Evolutionary conservation across 2,797 vertebrate genomes (phyloP), one percentile per base, ranked within the genome.

Genomic region (Peromyscus melanophrys): DNA sequence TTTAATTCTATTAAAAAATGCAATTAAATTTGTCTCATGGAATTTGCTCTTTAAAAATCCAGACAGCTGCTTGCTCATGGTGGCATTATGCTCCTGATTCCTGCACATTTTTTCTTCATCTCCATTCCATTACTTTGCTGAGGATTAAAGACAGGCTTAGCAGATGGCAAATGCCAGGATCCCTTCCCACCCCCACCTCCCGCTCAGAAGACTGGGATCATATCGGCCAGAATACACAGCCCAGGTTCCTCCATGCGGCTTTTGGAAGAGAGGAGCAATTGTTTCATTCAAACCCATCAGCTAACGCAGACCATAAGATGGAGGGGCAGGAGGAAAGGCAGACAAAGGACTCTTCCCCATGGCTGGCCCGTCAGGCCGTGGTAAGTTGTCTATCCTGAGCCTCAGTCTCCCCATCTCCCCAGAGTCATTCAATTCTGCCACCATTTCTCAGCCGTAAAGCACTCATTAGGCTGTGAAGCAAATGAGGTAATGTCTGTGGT

Each of bases 21-120:
- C 98, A 98, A 98, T 80, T 95, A 98, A 92, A 87, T 96, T 98
- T 98, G 98, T 98, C 98, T 98, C 98, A 97, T 98, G 98, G 97
- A 98, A 97, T 98, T 98, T 97, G 97, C 97, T 98, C 97, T 98
- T 98, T 98, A 98, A 98, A 98, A 98, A 98, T 97, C 97, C 97
- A 98, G 97, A 98, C 98, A 98, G 98, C 98, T 98, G 98, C 98
- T 98, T 97, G 97, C 96, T 98, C 97, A 43, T 98, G 96, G 97
- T 97, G 95, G 98, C 97, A 98, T 98, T 97, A 98, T 98, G 97
- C 97, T 97, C 95, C 90, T 93, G 94, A 97, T 98, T 98, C 98
- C 97, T 92, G 82, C 16, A 78, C 95, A 65, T 97, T 97, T 98
- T 96, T 98, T 96, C 97, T 97, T 97, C 97, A 96, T 98, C 97